phyloP scores from a whole-genome alignment of 2,888 invertebrate genomes.

The Pelosia muscerda region DNA sequence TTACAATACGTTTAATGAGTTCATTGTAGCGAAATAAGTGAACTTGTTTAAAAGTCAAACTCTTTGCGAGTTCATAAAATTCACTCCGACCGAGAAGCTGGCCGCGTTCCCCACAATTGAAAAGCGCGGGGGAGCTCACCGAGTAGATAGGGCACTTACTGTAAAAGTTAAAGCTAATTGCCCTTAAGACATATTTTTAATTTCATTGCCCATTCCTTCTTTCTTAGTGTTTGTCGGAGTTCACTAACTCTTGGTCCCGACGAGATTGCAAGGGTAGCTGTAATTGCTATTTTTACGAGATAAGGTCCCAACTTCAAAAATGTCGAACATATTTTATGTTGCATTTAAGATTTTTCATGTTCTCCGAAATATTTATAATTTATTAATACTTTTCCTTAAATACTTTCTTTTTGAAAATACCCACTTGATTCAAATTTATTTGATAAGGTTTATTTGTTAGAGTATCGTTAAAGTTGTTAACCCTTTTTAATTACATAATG shows the following conservation, averaged over 20 bases:
- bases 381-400: neutral
- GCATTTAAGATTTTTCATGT: conserved; percentile 55
- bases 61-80: conserved; percentile 83
- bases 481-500: neutral
- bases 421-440: neutral
- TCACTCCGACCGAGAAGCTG: conserved; percentile 78
- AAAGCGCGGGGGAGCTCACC: conserved; percentile 77
- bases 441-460: neutral
- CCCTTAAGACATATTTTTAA: conserved; percentile 88
- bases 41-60: conserved; percentile 77
- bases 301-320: conserved; percentile 84
- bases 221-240: conserved; percentile 82
- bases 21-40: conserved; percentile 54
- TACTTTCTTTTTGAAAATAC: neutral
- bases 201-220: conserved; percentile 86
- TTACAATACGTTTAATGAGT: conserved; percentile 23
- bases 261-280: conserved; percentile 76
- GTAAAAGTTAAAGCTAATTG: conserved; percentile 87
- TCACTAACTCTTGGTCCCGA: conserved; percentile 73
- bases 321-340: conserved; percentile 83
- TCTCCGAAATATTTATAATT: conserved; percentile 34
- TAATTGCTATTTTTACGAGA: conserved; percentile 85
- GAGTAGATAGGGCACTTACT: conserved; percentile 84
- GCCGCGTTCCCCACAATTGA: conserved; percentile 84
- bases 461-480: neutral